phyloP scores from a whole-genome alignment of 2,888 invertebrate species.

The Lepidonotus clava region DNA sequence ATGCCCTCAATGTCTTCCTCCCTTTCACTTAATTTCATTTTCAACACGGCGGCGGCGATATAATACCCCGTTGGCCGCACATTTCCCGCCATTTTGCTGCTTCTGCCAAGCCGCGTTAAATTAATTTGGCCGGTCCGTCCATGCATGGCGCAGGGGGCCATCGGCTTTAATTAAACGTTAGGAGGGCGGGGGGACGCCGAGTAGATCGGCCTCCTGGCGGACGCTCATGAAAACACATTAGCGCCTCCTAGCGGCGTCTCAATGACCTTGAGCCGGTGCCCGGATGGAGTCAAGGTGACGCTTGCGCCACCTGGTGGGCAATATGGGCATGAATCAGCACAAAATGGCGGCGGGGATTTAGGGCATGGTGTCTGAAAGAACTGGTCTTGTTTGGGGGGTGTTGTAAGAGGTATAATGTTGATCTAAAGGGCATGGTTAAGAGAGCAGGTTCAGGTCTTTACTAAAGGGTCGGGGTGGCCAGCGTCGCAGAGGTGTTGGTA shows the following conservation, averaged over 20 bases:
- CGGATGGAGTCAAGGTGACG: constrained; percentile 37
- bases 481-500: too few relatives aligned
- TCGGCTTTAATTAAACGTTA: constrained; percentile 26
- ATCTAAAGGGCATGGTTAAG: too few relatives aligned
- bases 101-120: not conserved
- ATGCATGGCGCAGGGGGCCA: not conserved
- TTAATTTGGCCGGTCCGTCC: not conserved
- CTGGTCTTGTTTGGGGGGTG: too few relatives aligned
- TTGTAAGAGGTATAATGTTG: too few relatives aligned
- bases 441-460: too few relatives aligned
- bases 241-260: constrained; percentile 14
- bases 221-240: constrained; percentile 32
- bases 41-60: constrained; percentile 21
- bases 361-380: too few relatives aligned
- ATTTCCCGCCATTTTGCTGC: constrained; percentile 38
- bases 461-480: too few relatives aligned
- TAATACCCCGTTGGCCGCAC: constrained; percentile 11
- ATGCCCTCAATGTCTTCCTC: constrained; percentile 25
- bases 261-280: constrained; percentile 16
- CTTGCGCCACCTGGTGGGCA: not conserved
- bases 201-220: constrained; percentile 9
- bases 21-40: constrained; percentile 43
- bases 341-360: not conserved
- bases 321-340: not conserved
- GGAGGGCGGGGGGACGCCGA: not conserved